phyloP scores from a whole-genome alignment of 1,140 invertebrate species.

The Drosophila santomea region DNA sequence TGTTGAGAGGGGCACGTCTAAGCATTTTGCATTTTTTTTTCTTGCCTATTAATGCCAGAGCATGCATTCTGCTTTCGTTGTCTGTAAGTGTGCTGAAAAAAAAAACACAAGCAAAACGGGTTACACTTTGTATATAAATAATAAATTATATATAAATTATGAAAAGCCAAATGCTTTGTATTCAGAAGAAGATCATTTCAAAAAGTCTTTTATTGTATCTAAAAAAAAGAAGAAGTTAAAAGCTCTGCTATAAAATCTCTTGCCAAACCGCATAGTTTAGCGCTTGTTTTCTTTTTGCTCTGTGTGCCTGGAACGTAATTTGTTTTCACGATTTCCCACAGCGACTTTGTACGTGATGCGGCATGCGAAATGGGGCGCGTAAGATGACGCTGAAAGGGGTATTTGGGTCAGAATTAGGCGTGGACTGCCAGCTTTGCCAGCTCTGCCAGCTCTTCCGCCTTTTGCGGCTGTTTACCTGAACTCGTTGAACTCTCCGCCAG shows the following conservation, averaged over 20 bases:
- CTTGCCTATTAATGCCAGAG: constrained; percentile 68
- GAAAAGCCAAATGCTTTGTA: not conserved
- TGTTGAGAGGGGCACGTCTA: constrained; percentile 53
- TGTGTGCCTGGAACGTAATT: constrained; percentile 22
- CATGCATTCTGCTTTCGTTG: constrained; percentile 62
- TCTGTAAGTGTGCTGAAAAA: constrained; percentile 15
- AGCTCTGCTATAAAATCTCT: not conserved
- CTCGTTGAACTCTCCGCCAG: constrained; percentile 44
- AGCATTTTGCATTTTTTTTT: constrained; percentile 65
- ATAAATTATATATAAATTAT: not conserved
- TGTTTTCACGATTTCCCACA: constrained; percentile 28
- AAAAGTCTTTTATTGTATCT: no score
- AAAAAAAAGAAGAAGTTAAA: not conserved
- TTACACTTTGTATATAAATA: not conserved
- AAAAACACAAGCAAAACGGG: not conserved
- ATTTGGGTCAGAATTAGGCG: constrained; percentile 49
- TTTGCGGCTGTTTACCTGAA: constrained; percentile 36
- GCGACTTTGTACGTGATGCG: constrained; percentile 41
- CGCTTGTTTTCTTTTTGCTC: not conserved
- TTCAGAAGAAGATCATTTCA: no score
- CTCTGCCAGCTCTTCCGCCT: constrained; percentile 29
- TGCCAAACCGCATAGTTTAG: not conserved
- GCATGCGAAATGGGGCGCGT: constrained; percentile 28
- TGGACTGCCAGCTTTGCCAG: constrained; percentile 6
- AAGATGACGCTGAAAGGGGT: constrained; percentile 11